phyloP scores from a whole-genome alignment of 1,140 invertebrate species.

The Heliconius hewitsoni region DNA sequence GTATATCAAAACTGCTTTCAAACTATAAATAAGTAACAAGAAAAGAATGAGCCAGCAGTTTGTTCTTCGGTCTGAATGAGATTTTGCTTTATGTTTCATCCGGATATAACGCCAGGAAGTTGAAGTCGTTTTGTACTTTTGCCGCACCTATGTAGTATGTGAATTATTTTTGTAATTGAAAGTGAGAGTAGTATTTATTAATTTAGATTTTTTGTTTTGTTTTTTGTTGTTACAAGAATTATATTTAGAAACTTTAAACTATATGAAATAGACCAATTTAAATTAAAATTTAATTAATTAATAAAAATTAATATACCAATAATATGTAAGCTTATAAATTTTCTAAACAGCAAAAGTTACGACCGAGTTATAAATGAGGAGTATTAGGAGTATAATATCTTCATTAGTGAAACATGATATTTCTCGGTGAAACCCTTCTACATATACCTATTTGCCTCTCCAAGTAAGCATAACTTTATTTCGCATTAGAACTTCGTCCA shows the following conservation, averaged over 20 bases:
- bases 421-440: neutral
- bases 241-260: neutral
- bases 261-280: too few species aligned
- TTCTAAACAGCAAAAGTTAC: neutral
- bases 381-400: neutral
- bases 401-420: conserved; percentile 7
- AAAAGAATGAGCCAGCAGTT: conserved; percentile 18
- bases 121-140: conserved; percentile 10
- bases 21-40: conserved; percentile 19
- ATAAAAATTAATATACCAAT: too few species aligned
- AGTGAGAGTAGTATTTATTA: neutral
- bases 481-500: conserved; percentile 19
- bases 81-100: conserved; percentile 36
- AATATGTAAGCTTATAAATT: neutral
- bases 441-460: neutral
- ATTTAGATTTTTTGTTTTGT: neutral
- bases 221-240: neutral
- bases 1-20: conserved; percentile 8
- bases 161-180: neutral
- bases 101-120: conserved; percentile 22
- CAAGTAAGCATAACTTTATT: conserved; percentile 38
- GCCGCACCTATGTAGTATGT: neutral
- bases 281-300: too few species aligned
- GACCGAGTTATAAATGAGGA: conserved; percentile 2
- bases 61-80: conserved; percentile 20